phyloP scores from a whole-genome alignment of 2,888 invertebrate genomes.

The Tetragonula carbonaria region DNA sequence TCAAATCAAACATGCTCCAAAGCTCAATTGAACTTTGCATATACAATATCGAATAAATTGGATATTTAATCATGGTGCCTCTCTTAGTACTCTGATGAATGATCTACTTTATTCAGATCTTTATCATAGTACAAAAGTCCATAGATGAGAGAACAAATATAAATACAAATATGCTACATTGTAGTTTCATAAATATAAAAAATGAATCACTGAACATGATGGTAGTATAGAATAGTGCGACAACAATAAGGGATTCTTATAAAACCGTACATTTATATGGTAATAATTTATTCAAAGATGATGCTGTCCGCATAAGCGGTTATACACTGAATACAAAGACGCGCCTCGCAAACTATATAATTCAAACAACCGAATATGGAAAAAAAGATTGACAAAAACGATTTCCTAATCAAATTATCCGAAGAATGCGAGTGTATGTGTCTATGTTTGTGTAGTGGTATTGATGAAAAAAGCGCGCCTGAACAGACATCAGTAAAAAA shows the following conservation, averaged over 20 bases:
- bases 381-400: constrained; percentile 40
- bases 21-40: background rate
- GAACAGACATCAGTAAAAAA: constrained; percentile 73
- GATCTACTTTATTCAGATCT: constrained; percentile 64
- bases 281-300: constrained; percentile 80
- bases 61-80: constrained; percentile 37
- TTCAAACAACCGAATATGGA: constrained; percentile 36
- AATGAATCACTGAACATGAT: constrained; percentile 23
- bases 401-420: constrained; percentile 33
- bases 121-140: constrained; percentile 62
- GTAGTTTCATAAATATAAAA: constrained; percentile 34
- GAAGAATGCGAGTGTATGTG: constrained; percentile 21
- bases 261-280: constrained; percentile 71
- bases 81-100: constrained; percentile 35
- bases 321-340: constrained; percentile 75
- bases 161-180: constrained; percentile 56
- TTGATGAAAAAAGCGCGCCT: constrained; percentile 70
- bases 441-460: constrained; percentile 6
- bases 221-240: background rate
- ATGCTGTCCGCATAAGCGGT: constrained; percentile 71
- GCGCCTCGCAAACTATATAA: constrained; percentile 64
- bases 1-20: too few species aligned
- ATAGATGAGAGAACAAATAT: constrained; percentile 52
- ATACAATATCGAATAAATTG: background rate
- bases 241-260: constrained; percentile 43